Evolutionary conservation across 2,888 invertebrate genomes (phyloP).

Genomic region (Polydrusus pterygomalis): DNA sequence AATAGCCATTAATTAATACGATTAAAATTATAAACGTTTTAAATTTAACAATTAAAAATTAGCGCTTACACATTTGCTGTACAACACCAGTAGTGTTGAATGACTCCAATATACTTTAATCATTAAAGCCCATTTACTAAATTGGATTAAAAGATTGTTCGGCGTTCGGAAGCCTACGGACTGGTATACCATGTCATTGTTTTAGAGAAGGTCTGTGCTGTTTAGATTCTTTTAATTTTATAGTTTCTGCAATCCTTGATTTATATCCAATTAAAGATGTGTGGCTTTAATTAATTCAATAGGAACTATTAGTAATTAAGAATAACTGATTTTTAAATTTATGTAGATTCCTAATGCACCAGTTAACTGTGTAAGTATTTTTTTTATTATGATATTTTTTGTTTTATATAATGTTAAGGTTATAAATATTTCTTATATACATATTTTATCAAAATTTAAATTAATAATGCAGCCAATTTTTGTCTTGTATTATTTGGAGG

Average conservation of each 20-base stretch:
- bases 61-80: background rate
- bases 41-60: background rate
- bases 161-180: slow-evolving; percentile 7
- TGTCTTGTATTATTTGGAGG: too few relatives aligned
- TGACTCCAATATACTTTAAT: slow-evolving; percentile 41
- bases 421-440: too few relatives aligned
- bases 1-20: background rate
- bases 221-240: background rate
- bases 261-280: too few relatives aligned
- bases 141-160: slow-evolving; percentile 44
- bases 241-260: too few relatives aligned
- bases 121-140: slow-evolving; percentile 40
- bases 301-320: too few relatives aligned
- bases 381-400: background rate
- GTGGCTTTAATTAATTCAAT: too few relatives aligned
- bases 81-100: slow-evolving; percentile 31
- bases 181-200: background rate
- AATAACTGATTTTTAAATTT: background rate
- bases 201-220: background rate
- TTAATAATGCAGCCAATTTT: too few relatives aligned
- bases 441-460: too few relatives aligned
- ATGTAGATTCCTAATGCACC: background rate
- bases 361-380: slow-evolving; percentile 4
- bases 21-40: slow-evolving; percentile 1
- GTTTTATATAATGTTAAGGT: background rate